These are phyloP conservation scores for Cydia amplana DNA, from an alignment of 1,140 invertebrate species.

Conservation along the genomic window DNA sequence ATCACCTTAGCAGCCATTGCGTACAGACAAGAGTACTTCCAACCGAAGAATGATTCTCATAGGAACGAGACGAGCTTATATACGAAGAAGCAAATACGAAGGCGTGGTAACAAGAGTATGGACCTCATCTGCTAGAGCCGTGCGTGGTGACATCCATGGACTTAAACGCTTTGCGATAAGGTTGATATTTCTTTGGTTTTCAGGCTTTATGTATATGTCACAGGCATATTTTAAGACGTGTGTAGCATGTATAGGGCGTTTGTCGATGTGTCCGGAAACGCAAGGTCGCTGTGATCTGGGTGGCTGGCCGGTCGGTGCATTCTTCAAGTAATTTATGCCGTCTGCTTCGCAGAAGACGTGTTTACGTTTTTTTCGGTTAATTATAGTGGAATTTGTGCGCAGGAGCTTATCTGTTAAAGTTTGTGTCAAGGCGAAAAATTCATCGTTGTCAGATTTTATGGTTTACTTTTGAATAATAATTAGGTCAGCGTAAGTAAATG, in stretches of 20 bases:
- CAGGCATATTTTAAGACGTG: constrained; percentile 61
- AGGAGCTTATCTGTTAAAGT: not conserved
- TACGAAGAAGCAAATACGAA: constrained; percentile 56
- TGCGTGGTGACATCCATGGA: not conserved
- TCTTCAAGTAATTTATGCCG: constrained; percentile 11
- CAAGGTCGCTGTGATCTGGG: constrained; percentile 56
- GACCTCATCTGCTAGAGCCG: not conserved
- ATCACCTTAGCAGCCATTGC: constrained; percentile 72
- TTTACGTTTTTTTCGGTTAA: not conserved
- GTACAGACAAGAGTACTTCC: constrained; percentile 54
- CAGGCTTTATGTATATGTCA: constrained; percentile 34
- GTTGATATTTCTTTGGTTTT: not conserved
- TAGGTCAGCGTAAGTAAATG: not conserved
- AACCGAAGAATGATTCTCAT: constrained; percentile 64
- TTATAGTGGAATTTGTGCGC: constrained; percentile 6
- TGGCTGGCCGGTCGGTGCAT: constrained; percentile 5
- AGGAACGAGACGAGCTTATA: constrained; percentile 58
- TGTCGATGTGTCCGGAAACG: constrained; percentile 61
- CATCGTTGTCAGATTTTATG: not conserved
- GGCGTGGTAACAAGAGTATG: constrained; percentile 52
- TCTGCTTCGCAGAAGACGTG: constrained; percentile 11
- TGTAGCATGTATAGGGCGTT: constrained; percentile 38
- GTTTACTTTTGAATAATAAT: not conserved
- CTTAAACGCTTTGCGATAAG: not conserved
- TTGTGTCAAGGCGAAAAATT: not conserved